Base-by-base conservation (phyloP, 2,888 invertebrate species). In the Hylaea fasciaria region DNA sequence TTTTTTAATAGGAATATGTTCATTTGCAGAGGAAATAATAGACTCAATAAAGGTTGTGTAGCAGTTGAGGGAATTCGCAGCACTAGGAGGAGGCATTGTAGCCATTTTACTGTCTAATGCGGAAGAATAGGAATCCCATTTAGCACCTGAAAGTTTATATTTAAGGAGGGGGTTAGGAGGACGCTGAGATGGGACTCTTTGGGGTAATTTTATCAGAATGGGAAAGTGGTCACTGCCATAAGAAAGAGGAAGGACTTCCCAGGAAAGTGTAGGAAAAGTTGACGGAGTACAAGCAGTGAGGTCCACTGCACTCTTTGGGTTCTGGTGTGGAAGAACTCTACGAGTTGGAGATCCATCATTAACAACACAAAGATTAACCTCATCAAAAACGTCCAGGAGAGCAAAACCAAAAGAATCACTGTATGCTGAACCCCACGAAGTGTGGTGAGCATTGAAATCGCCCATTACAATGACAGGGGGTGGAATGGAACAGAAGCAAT, bases 341-440 rank as follows among this genome's bases (percentile, higher is more conserved):
- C 68, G 49, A 0, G 69, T 70, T 8, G 68, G 65, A 0, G 67
- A 67, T 0, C 71, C 73, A 56, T 70, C 57, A 60, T 73, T 69
- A 1, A 69, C 12, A 0, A 73, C 14, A 49, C 68, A 70, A 0
- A 70, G 12, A 28, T 69, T 65, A 14, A 29, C 13, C 0, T 68
- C 62, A 32, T 71, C 66, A 16, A 71, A 39, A 5, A 68, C 11
- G 2, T 69, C 68, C 4, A 66, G 3, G 3, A 72, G 45, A 0
- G 28, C 22, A 0, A 10, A 3, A 13, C 55, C 46, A 35, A 63
- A 48, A 8, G 51, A 29, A 13, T 65, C 59, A 22, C 40, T 47
- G 4, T 35, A 44, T n/a, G 44, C 11, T 3, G 54, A 64, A 0
- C 70, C 70, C 69, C 70, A 72, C 7, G 51, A 22, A 2, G 52